Evolutionary conservation across 2,888 invertebrate genomes (phyloP), one percentile per base, ranked within the genome.

Genomic region (Xestobium rufovillosum): DNA sequence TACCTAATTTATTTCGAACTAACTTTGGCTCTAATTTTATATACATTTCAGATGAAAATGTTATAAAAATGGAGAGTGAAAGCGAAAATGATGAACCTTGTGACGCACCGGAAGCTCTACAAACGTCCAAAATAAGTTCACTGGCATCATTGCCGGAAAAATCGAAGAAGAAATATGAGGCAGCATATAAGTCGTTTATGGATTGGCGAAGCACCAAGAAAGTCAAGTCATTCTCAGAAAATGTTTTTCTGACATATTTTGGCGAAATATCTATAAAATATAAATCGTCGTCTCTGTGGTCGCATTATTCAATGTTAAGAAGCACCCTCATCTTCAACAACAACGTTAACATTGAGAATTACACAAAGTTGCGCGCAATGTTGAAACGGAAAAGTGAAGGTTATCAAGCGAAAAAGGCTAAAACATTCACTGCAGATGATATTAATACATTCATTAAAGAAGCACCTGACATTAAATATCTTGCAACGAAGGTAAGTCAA

Each of bases 321-420:
- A 29, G 26, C 14, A 42, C 39, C 4, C n/a, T 44, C 9, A 26
- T 14, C 11, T 31, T 39, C 29, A 41, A 44, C 14, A 15, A 42
- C 15, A 39, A 42, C 25, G 23, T 39, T n/a, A 17, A 38, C 14
- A 25, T 42, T 23, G 8, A 14, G 4, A 40, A 25, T 12, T 39
- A 31, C 25, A 17, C 6, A 14, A 40, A 38, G 28, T 14, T 38
- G 11, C 4, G 12, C n/a, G 36, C 39, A 2, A 52, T 48, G 30
- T 36, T 52, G 16, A 49, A 45, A 38, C 31, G 41, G 26, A 44
- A 49, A 23, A 38, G 39, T n/a, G 37, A 36, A 4, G 53, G 50
- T 26, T 54, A 45, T 38, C 13, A 25, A 14, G 31, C 46, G 16
- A 53, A 52, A 41, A 51, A 52, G 41, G 45, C 53, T 2, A 47